A percentile compares a stretch with the other conserved stretches of the same genome.
phyloP scores from a whole-genome alignment of 2,888 invertebrate species.

The Drosophila demipolita region DNA sequence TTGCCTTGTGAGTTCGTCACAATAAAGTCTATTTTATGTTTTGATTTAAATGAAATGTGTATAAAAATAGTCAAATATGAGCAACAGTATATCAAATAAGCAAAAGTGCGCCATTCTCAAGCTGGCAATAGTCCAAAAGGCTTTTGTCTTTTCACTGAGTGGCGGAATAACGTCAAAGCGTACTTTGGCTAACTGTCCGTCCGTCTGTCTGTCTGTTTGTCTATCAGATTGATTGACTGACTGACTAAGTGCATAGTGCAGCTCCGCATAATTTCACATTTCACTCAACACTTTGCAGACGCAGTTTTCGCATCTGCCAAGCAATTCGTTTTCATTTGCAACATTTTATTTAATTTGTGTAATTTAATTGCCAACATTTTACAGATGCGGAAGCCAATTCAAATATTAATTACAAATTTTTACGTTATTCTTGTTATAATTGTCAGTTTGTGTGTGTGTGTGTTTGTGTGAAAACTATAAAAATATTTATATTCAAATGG shows the following conservation, averaged over 20 bases:
- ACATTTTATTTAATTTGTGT: conserved; percentile 25
- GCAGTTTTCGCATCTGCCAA: conserved; percentile 20
- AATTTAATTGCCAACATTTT: conserved; percentile 40
- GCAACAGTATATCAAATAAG: conserved; percentile 56
- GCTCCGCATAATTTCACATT: conserved; percentile 12
- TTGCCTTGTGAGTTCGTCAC: not conserved
- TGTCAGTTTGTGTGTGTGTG: not conserved
- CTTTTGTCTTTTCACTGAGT: conserved; percentile 44
- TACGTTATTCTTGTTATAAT: not conserved
- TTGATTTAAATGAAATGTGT: conserved; percentile 36
- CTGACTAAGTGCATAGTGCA: conserved; percentile 1
- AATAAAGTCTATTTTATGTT: conserved; percentile 21
- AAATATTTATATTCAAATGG: conserved; percentile 1
- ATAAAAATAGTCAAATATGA: conserved; percentile 52
- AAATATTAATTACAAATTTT: conserved; percentile 10
- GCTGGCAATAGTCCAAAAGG: conserved; percentile 64
- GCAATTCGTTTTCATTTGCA: conserved; percentile 2
- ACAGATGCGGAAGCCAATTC: conserved; percentile 45
- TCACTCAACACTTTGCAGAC: conserved; percentile 10
- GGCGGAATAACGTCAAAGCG: conserved; percentile 43
- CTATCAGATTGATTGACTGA: not conserved
- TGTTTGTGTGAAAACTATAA: not conserved
- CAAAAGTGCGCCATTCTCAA: conserved; percentile 68
- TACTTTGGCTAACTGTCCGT: conserved; percentile 31
- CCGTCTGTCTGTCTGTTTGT: not conserved